A percentile compares a stretch with the other conserved stretches of the same genome.
Conservation (phyloP, 2,797 vertebrate genomes). For the Glyptemys insculpta region DNA sequence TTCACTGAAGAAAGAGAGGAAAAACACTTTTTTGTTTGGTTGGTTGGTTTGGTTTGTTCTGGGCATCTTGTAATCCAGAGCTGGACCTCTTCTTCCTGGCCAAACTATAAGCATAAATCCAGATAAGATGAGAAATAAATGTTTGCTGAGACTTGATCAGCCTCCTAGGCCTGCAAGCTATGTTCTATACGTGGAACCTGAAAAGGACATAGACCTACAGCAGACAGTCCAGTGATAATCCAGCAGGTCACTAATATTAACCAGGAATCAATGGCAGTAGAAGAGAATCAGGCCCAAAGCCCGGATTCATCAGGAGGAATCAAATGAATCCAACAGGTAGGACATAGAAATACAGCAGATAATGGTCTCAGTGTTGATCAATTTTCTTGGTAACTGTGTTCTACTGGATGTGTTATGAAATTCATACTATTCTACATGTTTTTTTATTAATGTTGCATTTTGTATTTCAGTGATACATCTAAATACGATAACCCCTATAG, state of each 20-base stretch:
- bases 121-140: not conserved
- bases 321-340: not conserved
- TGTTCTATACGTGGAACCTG: not conserved
- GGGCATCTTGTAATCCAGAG: not conserved
- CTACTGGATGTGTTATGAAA: not conserved
- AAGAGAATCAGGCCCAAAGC: not conserved
- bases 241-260: not conserved
- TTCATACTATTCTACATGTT: conserved; percentile 2
- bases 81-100: not conserved
- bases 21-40: not conserved
- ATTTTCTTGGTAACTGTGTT: not conserved
- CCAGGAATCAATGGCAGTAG: not conserved
- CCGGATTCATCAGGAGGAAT: not conserved
- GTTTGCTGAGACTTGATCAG: too few species aligned
- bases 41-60: not conserved
- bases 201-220: not conserved
- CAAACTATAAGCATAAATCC: not conserved
- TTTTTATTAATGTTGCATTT: conserved; percentile 4
- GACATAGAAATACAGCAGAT: not conserved
- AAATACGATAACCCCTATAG: not conserved
- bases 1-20: not conserved
- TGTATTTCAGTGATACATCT: not conserved
- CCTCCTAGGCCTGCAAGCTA: not conserved
- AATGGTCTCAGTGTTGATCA: not conserved
- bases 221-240: not conserved